Percentiles rank a stretch among this genome's conserved stretches.
Conservation (phyloP, 2,888 invertebrate species). For the Atherix ibis region DNA sequence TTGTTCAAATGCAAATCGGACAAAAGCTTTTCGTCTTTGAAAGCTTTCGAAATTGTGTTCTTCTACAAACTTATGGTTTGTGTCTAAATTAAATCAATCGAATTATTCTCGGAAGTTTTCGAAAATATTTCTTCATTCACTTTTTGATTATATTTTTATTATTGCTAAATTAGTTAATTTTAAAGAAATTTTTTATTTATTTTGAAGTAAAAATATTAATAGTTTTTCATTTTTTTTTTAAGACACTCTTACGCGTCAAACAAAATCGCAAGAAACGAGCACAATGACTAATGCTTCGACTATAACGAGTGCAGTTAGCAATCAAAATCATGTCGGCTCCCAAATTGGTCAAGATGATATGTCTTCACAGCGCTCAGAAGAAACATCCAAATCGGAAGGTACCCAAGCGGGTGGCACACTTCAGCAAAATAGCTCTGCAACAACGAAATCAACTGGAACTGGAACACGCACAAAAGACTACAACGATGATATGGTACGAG, state of each 20-base stretch:
- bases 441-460: conserved; percentile 45
- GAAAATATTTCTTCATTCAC: no score
- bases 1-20: no score
- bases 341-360: conserved; percentile 34
- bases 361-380: conserved; percentile 40
- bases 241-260: conserved; percentile 42
- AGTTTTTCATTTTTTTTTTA: conserved; percentile 1
- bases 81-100: no score
- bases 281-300: conserved; percentile 49
- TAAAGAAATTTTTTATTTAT: no score
- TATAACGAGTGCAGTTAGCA: conserved; percentile 44
- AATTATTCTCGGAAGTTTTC: no score
- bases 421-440: conserved; percentile 36
- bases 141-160: no score
- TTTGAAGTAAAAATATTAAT: no score
- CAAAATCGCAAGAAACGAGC: conserved; percentile 55
- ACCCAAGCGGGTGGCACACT: conserved; percentile 69
- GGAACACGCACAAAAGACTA: conserved; percentile 48
- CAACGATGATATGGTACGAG: conserved; percentile 46
- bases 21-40: no score
- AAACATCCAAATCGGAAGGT: conserved; percentile 57
- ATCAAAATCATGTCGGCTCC: conserved; percentile 53
- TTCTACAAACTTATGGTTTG: no score
- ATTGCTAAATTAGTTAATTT: no score
- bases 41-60: no score